phyloP scores from a whole-genome alignment of 2,888 invertebrate genomes.

The Phyllotreta striolata region DNA sequence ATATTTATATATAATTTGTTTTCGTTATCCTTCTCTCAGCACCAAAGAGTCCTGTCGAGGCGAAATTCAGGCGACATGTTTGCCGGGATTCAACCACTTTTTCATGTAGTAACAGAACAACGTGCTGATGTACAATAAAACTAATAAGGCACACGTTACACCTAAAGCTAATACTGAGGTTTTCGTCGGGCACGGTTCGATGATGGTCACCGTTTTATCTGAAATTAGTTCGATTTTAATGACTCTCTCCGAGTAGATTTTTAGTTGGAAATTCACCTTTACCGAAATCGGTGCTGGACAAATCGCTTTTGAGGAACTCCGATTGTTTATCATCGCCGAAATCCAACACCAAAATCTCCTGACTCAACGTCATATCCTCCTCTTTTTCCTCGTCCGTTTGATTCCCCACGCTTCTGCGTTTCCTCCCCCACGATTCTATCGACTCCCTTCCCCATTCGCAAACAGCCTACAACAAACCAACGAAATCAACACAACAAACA shows the following conservation, averaged over 20 bases:
- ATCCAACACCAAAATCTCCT: conserved; percentile 92
- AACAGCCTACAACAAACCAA: conserved; percentile 71
- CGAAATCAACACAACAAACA: conserved; percentile 5
- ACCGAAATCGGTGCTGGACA: conserved; percentile 76
- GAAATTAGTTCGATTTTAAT: conserved; percentile 52
- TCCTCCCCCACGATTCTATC: conserved; percentile 90
- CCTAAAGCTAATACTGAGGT: conserved; percentile 90
- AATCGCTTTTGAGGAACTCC: conserved; percentile 80
- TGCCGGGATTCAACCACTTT: conserved; percentile 87
- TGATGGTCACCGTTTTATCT: conserved; percentile 91
- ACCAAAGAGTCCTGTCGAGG: conserved; percentile 42
- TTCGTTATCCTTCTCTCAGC: conserved; percentile 38
- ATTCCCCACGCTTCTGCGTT: conserved; percentile 77
- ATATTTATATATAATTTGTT: no score
- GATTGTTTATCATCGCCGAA: conserved; percentile 89
- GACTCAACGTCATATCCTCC: conserved; percentile 92
- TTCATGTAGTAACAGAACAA: conserved; percentile 94
- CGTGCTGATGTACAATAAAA: conserved; percentile 89
- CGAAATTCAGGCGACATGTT: conserved; percentile 72
- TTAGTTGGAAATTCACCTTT: conserved; percentile 69
- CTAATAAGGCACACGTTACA: conserved; percentile 88
- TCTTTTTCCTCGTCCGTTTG: conserved; percentile 72
- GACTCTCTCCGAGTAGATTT: no score
- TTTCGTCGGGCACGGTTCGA: conserved; percentile 91
- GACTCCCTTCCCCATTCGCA: conserved; percentile 93